phyloP scores from a whole-genome alignment of 2,113 vertebrate genomes.

The Rhinichthys klamathensis region DNA sequence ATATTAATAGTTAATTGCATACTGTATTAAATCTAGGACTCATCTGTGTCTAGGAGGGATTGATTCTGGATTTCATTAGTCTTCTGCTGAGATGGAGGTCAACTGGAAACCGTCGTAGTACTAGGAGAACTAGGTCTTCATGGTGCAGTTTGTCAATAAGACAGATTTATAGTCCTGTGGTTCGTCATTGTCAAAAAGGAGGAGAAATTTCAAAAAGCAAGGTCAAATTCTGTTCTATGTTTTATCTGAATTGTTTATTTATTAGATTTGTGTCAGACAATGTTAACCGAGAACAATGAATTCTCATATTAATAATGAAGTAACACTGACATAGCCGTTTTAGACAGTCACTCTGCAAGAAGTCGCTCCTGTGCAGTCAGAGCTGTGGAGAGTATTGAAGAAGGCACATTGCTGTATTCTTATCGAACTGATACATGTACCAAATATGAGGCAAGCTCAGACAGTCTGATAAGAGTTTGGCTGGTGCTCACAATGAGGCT shows the following conservation, averaged over 20 bases:
- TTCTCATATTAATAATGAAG: background rate
- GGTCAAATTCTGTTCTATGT: background rate
- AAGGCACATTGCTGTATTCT: background rate
- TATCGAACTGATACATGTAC: background rate
- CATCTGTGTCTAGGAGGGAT: slow-evolving; percentile 28
- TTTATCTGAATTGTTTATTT: background rate
- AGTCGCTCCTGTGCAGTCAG: background rate
- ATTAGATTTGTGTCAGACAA: background rate
- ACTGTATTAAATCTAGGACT: slow-evolving; percentile 47
- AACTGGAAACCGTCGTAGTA: background rate
- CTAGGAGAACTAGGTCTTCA: background rate
- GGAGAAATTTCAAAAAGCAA: background rate
- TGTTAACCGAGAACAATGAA: background rate
- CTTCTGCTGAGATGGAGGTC: slow-evolving; percentile 25
- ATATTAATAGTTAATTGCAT: slow-evolving; percentile 45
- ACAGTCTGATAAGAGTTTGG: background rate
- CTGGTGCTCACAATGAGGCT: background rate
- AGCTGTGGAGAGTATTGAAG: background rate
- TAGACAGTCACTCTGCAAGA: background rate
- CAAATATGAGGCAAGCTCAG: slow-evolving; percentile 23
- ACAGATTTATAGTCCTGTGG: background rate
- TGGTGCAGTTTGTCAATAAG: slow-evolving; percentile 25
- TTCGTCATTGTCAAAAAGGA: background rate
- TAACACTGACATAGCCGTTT: background rate
- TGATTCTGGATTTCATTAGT: slow-evolving; percentile 43